phyloP scores from a whole-genome alignment of 2,888 invertebrate genomes.

The Drosophila sordidapex region DNA sequence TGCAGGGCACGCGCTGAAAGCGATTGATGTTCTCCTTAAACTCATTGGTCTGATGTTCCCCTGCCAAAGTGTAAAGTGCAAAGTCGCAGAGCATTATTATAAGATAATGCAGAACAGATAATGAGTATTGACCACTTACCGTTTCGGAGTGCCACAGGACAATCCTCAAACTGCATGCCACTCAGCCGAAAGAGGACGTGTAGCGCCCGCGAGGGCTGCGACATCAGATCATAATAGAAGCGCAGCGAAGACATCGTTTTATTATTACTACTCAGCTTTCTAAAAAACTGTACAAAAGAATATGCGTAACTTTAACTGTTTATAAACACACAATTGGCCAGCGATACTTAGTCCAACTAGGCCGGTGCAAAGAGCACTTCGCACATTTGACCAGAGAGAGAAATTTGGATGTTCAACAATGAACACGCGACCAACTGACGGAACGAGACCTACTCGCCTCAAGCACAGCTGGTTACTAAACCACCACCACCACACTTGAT shows the following conservation, averaged over 20 bases:
- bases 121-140: conserved; percentile 84
- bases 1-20: conserved; percentile 88
- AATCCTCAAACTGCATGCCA: conserved; percentile 88
- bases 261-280: conserved; percentile 26
- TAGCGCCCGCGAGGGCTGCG: conserved; percentile 90
- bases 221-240: conserved; percentile 90
- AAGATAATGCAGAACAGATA: conserved; percentile 10
- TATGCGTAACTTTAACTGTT: neutral
- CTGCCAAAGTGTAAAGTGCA: conserved; percentile 71
- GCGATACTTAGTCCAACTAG: neutral
- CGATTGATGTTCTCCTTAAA: conserved; percentile 86
- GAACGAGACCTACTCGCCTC: conserved; percentile 24
- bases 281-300: conserved; percentile 33
- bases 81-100: neutral
- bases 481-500: neutral
- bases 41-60: conserved; percentile 88
- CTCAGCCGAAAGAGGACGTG: conserved; percentile 89
- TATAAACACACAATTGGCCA: conserved; percentile 1
- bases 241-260: conserved; percentile 85
- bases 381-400: conserved; percentile 12
- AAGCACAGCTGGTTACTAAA: conserved; percentile 29
- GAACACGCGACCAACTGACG: neutral
- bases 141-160: conserved; percentile 87
- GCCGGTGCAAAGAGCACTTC: conserved; percentile 51
- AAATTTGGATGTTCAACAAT: neutral